These are phyloP conservation scores for Microplitis mediator DNA, from an alignment of 1,140 invertebrate genomes.

Conservation along the genomic window DNA sequence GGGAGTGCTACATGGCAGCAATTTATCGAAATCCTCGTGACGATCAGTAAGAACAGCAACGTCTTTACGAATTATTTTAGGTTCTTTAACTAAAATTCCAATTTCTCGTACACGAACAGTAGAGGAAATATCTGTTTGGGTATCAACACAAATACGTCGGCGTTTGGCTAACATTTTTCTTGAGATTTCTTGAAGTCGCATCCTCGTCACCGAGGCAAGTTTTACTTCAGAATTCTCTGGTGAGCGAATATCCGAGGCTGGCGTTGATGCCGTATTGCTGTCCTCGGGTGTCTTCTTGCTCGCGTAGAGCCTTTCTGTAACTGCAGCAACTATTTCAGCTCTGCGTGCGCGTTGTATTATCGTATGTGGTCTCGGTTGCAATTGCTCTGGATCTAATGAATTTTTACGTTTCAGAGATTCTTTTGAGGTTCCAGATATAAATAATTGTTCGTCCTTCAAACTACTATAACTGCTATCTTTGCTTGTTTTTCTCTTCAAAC, in stretches of 20 bases:
- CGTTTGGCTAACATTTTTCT: slow-evolving; percentile 62
- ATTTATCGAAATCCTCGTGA: slow-evolving; percentile 41
- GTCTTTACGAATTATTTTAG: slow-evolving; percentile 39
- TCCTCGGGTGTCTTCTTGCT: slow-evolving; percentile 67
- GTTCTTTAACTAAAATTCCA: slow-evolving; percentile 52
- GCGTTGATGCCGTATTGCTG: slow-evolving; percentile 53
- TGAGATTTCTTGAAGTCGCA: slow-evolving; percentile 56
- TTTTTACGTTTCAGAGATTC: slow-evolving; percentile 38
- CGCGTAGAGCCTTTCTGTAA: slow-evolving; percentile 71
- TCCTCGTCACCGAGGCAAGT: slow-evolving; percentile 43
- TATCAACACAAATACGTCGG: slow-evolving; percentile 64
- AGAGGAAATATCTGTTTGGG: slow-evolving; percentile 64
- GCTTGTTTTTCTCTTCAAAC: slow-evolving; percentile 45
- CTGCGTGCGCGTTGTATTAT: slow-evolving; percentile 53
- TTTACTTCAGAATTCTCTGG: slow-evolving; percentile 44
- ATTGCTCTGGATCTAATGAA: slow-evolving; percentile 40
- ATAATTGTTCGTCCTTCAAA: slow-evolving; percentile 47
- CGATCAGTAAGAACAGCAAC: slow-evolving; percentile 48
- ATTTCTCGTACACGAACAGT: slow-evolving; percentile 66
- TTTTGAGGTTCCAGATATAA: slow-evolving; percentile 31
- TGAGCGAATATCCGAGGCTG: slow-evolving; percentile 46
- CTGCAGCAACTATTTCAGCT: slow-evolving; percentile 72
- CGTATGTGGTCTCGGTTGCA: slow-evolving; percentile 34
- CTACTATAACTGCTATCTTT: slow-evolving; percentile 51
- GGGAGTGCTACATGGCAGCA: slow-evolving; percentile 16